Evolutionary conservation across 2,888 invertebrate species (phyloP).

Genomic region (Bombyx huttoni): DNA sequence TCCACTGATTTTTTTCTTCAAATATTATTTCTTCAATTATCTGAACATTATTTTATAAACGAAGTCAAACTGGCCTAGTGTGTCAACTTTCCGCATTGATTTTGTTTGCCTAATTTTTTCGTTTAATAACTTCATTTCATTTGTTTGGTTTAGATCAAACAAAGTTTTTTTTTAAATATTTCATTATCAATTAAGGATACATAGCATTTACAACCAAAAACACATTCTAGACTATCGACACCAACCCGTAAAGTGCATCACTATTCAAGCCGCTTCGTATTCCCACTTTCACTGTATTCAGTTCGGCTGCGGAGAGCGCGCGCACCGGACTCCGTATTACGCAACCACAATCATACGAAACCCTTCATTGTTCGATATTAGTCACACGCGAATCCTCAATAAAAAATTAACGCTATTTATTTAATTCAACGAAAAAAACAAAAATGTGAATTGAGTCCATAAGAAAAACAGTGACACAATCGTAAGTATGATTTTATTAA

Average conservation of each 20-base stretch:
- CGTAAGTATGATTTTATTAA: no score
- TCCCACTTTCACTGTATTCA: conserved; percentile 33
- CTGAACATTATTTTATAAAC: no score
- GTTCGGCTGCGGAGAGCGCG: conserved; percentile 31
- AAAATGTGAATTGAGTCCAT: no score
- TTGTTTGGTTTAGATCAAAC: no score
- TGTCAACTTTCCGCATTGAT: no score
- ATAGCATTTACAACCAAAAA: neutral
- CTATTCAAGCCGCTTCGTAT: conserved; percentile 42
- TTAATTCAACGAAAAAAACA: no score
- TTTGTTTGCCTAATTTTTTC: no score
- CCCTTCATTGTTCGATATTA: conserved; percentile 8
- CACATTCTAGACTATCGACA: neutral
- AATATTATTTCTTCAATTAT: no score
- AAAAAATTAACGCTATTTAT: conserved; percentile 1
- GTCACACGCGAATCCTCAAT: conserved; percentile 13
- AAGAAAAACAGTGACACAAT: no score
- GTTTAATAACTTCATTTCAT: no score
- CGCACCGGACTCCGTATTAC: conserved; percentile 11
- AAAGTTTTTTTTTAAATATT: neutral
- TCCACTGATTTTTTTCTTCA: no score
- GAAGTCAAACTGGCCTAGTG: no score
- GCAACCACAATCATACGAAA: neutral
- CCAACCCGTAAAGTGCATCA: conserved; percentile 11
- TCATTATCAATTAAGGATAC: neutral